Base-by-base conservation (phyloP, 2,113 vertebrate species). In the Ia io region DNA sequence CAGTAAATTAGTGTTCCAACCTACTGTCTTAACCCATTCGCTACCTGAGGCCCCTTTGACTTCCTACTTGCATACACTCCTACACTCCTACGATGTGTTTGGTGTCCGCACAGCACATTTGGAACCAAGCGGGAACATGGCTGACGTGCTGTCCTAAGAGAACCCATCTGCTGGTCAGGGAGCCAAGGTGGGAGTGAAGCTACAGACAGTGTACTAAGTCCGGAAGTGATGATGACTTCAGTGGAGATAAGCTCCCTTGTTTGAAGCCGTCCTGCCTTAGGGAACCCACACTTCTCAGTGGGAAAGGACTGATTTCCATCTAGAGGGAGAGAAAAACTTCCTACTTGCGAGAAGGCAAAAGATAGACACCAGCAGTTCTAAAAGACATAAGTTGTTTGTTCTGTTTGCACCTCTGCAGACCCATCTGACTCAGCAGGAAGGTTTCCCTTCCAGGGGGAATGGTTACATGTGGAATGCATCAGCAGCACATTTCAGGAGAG, bases 381-480 rank as follows among this genome's bases (percentile, higher is more conserved):
- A 94, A 73, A 87, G 51, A 69, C 47, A 9, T 8, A 32, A 47
- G 6, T 51, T 59, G 30, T 51, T 51, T 91, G 12, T 32, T 79
- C n/a, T 3, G 73, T 95, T 53, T 61, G 40, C 42, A 44, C 35
- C 47, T 82, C 35, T 61, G 25, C n/a, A 82, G 88, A 74, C 35
- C 22, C 65, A 47, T 83, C 85, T 83, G 53, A 88, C 53, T 73
- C 78, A 88, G 73, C 77, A 95, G 90, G 35, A 93, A 95, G 51
- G 35, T 44, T 74, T 93, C 77, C 65, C 40, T 82, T 92, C 61
- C 77, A 70, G 80, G 63, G 59, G 51, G 63, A 76, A 23, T 20
- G 56, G 90, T 85, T 84, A 61, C 90, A 93, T 84, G 82, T 82
- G 90, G 96, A 80, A 82, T 73, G 47, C 37, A 78, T 88, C 92